phyloP scores from a whole-genome alignment of 2,113 vertebrate genomes.

The Geococcyx californianus region DNA sequence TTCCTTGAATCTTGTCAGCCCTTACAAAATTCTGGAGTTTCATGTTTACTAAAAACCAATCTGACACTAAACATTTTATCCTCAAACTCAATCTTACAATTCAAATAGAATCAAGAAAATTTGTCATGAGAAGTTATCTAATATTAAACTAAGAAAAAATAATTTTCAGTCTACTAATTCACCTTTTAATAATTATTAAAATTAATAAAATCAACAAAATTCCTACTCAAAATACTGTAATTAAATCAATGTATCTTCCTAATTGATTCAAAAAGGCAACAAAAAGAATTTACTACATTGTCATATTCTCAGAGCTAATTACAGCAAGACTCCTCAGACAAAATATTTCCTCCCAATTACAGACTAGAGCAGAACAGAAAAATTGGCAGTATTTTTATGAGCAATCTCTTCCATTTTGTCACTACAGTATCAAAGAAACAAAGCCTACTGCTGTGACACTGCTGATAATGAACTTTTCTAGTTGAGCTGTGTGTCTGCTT shows the following conservation, averaged over 20 bases:
- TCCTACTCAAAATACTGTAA: neutral
- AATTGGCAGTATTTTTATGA: neutral
- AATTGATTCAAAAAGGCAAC: neutral
- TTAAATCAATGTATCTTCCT: neutral
- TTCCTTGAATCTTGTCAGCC: neutral
- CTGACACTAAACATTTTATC: neutral
- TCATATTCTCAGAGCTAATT: neutral
- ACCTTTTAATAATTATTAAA: neutral
- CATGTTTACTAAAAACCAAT: neutral
- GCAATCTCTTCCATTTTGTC: neutral
- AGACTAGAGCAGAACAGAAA: neutral
- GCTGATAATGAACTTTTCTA: neutral
- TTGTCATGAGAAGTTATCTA: neutral
- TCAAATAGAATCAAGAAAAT: neutral
- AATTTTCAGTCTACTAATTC: neutral
- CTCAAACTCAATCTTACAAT: neutral
- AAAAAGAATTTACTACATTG: neutral
- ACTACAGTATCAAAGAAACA: neutral
- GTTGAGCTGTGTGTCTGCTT: neutral
- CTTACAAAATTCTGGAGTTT: neutral
- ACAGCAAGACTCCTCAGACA: neutral
- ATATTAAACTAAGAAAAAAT: neutral
- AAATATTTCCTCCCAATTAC: neutral
- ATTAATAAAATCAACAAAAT: neutral
- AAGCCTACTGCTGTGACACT: neutral